Conservation (phyloP, 2,113 vertebrate genomes). For the Cebus imitator region DNA sequence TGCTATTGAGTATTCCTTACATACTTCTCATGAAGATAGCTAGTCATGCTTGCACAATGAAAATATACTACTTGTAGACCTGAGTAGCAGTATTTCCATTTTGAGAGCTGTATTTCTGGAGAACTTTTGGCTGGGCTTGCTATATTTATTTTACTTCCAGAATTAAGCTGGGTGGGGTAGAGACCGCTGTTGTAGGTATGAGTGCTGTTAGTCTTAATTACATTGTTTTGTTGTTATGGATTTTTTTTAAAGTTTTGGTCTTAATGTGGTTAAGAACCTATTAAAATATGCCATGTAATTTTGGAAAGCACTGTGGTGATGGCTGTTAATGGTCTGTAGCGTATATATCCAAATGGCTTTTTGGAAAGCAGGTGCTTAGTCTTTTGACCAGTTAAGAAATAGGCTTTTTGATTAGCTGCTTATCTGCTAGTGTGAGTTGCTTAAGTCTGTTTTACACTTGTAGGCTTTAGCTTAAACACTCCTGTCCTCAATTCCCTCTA, state of each 20-base stretch:
- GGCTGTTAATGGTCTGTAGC: background rate
- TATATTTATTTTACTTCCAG: background rate
- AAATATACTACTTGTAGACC: background rate
- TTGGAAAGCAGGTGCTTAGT: background rate
- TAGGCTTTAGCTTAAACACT: background rate
- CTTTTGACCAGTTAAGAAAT: background rate
- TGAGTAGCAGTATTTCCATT: background rate
- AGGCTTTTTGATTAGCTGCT: background rate
- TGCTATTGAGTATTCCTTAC: background rate
- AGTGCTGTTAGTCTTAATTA: background rate
- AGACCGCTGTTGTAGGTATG: background rate
- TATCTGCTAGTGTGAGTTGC: background rate
- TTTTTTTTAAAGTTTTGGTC: background rate
- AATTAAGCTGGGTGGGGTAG: background rate
- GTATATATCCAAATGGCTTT: background rate
- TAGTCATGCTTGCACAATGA: background rate
- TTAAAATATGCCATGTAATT: background rate
- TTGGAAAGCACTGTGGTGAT: background rate
- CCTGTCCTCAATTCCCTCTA: background rate
- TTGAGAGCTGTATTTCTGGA: background rate
- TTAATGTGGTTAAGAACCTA: background rate
- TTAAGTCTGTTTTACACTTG: background rate
- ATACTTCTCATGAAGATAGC: background rate
- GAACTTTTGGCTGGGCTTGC: background rate
- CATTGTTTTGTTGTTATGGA: background rate